Evolutionary conservation across 2,113 vertebrate genomes (phyloP), one percentile per base, ranked within the genome.

Genomic region (Vicugna pacos): DNA sequence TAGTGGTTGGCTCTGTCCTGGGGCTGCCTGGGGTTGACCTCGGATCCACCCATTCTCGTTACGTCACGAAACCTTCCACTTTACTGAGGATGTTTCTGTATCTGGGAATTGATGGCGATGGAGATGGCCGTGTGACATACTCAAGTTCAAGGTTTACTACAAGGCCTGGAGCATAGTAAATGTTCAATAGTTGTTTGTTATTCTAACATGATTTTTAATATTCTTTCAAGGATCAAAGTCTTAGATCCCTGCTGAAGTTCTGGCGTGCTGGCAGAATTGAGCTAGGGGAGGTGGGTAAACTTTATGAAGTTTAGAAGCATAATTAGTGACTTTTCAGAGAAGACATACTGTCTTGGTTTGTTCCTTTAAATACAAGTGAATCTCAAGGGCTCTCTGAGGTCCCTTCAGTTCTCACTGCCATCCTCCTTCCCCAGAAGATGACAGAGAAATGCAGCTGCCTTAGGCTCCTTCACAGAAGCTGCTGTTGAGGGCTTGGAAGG

Each of bases 321-420:
- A 17, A 11, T 91, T 15, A 38, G 16, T 60, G 16, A 35, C 35
- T 91, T 84, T 96, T 67, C 72, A 50, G 54, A 83, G 67, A 90
- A 89, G 46, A 79, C 22, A 28, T 15, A 17, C 15, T 52, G 2
- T 75, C 4, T 38, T 70, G 20, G 92, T 88, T 60, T 76, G 56
- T 75, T 94, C n/a, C n/a, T 60, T 94, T 77, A 50, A n/a, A 79
- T 30, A 20, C 62, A 93, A 92, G 10, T 70, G 46, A 65, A 24
- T 64, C 48, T 75, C 35, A 67, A 19, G 24, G 67, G 28, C 52
- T 48, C 20, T 28, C 35, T 20, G 56, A 42, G 35, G 17, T 62
- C 35, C 22, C 14, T 91, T 94, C 58, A n/a, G 9, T 83, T 79
- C n/a, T 69, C 38, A 42, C 38, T 42, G 38, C 38, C 38, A 6